These are phyloP conservation scores for Lycia hirtaria DNA, from an alignment of 2,888 invertebrate species.

Conservation along the genomic window DNA sequence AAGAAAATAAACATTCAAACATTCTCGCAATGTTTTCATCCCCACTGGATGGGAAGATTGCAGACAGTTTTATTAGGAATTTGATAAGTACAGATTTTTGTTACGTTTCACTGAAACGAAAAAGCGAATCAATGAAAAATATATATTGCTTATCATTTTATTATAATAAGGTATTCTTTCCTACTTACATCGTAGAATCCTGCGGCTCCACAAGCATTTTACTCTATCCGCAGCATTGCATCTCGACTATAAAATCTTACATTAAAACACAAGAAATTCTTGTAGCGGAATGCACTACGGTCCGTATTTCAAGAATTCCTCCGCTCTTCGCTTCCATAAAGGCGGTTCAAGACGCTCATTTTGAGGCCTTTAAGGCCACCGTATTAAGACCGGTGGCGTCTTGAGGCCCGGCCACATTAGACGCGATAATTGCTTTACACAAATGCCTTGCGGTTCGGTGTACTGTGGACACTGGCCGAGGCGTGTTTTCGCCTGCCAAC, in stretches of 20 bases:
- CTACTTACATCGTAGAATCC: conserved; percentile 2
- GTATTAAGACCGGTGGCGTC: conserved; percentile 45
- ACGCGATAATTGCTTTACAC: conserved; percentile 79
- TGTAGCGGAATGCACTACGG: conserved; percentile 58
- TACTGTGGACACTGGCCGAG: conserved; percentile 52
- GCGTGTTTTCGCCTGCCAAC: conserved; percentile 52
- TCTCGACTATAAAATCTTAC: conserved; percentile 65
- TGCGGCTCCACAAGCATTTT: conserved; percentile 30
- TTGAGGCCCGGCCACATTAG: conserved; percentile 68
- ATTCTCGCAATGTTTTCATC: too few relatives aligned
- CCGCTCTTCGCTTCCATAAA: conserved; percentile 51
- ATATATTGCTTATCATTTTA: background rate
- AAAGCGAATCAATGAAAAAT: too few relatives aligned
- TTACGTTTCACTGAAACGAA: too few relatives aligned
- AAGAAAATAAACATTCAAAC: too few relatives aligned
- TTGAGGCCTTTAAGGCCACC: conserved; percentile 26
- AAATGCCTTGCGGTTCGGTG: conserved; percentile 64
- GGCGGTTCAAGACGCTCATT: conserved; percentile 47
- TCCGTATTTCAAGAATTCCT: conserved; percentile 62
- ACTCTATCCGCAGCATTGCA: conserved; percentile 45
- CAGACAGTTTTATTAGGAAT: too few relatives aligned
- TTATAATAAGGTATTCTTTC: background rate
- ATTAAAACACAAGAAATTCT: conserved; percentile 71
- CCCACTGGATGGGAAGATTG: too few relatives aligned
- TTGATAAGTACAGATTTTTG: too few relatives aligned